Evolutionary conservation across 2,113 vertebrate species (phyloP).

Genomic region (Mormyrus lacerda): DNA sequence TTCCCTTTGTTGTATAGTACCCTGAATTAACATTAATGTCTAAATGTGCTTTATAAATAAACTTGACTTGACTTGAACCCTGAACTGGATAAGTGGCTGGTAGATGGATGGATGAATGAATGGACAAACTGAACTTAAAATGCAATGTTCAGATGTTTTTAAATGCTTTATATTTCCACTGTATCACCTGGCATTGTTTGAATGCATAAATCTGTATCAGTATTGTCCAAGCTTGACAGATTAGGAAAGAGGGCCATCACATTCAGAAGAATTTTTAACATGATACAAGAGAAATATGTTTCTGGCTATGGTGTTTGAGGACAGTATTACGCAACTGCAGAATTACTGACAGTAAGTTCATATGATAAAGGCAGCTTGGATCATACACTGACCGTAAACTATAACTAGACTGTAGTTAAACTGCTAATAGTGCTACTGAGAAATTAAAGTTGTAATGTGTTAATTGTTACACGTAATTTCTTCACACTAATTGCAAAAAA

Average conservation of each 20-base stretch:
- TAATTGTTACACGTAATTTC: constrained; percentile 29
- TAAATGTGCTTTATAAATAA: neutral
- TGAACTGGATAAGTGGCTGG: neutral
- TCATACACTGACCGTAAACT: neutral
- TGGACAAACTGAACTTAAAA: neutral
- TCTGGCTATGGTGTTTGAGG: neutral
- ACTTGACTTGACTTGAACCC: neutral
- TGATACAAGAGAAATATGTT: neutral
- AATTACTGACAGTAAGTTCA: neutral
- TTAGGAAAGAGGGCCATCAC: neutral
- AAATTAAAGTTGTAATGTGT: neutral
- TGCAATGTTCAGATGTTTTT: neutral
- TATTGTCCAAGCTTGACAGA: neutral
- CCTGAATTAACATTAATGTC: neutral
- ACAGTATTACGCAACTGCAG: neutral
- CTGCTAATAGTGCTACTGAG: neutral
- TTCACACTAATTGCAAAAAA: constrained; percentile 12
- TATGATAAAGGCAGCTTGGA: neutral
- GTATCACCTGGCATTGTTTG: neutral
- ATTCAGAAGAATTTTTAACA: neutral
- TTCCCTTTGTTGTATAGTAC: neutral
- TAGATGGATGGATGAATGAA: neutral
- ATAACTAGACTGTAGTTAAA: neutral
- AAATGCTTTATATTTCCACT: neutral
- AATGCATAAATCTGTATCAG: neutral